These are phyloP conservation scores for Phymorhynchus buccinoides DNA, from an alignment of 1,140 invertebrate genomes.

Conservation along the genomic window DNA sequence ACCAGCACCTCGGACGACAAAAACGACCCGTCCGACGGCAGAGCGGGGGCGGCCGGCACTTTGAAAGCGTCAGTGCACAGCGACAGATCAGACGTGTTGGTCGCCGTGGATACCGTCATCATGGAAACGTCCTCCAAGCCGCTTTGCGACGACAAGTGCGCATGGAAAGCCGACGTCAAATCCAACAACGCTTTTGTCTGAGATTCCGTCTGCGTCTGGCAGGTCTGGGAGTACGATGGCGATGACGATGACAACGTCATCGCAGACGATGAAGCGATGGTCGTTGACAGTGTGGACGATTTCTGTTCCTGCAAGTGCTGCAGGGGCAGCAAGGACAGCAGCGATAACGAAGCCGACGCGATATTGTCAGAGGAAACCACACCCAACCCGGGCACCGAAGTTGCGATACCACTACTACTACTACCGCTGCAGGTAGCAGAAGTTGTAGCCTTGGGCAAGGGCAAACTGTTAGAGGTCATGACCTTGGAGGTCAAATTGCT, in stretches of 20 bases:
- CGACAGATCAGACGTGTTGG: conserved; percentile 42
- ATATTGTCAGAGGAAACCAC: conserved; percentile 34
- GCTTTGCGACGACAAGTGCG: conserved; percentile 29
- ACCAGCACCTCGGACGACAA: conserved; percentile 23
- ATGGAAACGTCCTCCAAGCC: conserved; percentile 20
- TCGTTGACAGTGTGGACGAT: too few species aligned
- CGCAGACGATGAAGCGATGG: neutral
- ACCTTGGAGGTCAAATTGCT: conserved; percentile 62
- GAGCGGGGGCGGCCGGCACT: conserved; percentile 59
- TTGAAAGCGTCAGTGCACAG: conserved; percentile 56
- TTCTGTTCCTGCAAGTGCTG: conserved; percentile 5
- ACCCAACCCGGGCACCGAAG: conserved; percentile 24
- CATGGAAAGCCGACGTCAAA: conserved; percentile 41
- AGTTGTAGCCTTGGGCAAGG: neutral
- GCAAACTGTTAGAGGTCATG: too few species aligned
- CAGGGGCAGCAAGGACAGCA: conserved; percentile 22
- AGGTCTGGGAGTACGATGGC: conserved; percentile 2
- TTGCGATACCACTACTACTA: neutral
- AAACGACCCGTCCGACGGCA: conserved; percentile 41
- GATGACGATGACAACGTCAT: neutral
- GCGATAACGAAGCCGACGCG: conserved; percentile 23
- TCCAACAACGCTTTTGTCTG: conserved; percentile 33
- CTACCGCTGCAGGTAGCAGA: neutral
- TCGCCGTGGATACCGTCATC: conserved; percentile 38
- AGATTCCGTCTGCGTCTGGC: conserved; percentile 32